Evolutionary conservation across 2,888 invertebrate genomes (phyloP), one percentile per base, ranked within the genome.

Genomic region (Elegia similella): DNA sequence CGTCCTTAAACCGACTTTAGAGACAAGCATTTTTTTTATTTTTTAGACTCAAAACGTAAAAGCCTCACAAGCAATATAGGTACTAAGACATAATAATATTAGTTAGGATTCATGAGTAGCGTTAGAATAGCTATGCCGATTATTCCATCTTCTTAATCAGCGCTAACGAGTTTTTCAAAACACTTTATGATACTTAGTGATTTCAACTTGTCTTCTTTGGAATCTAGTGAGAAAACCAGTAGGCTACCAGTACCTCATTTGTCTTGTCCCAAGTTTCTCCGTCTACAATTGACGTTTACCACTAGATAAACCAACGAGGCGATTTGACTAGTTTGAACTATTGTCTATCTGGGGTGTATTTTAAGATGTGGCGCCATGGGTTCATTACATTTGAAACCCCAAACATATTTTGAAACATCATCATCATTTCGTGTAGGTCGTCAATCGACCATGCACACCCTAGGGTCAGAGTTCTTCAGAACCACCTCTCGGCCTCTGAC

Each of bases 151-250:
- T 38, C 50, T 50, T 38, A 38, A 50, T 50, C 8, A 50, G 50
- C 50, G 10, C 16, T 50, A 34, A 50, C 50, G 34, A 34, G 50
- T 50, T 50, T 34, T 50, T 50, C 8, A 34, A 43, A 55, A 44
- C 44, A 44, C 16, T 44, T 44, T 32, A 55, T 55, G 32, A 32
- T 55, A 55, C 43, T 44, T 43, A 54, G 30, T 34, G 34, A 32
- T 6, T 43, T 34, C 43, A 42, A 43, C 54, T 32, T 44, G 44
- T 44, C 44, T 32, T 0, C 44, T 34, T 55, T 32, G 54, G 54
- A 55, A 55, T 55, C 44, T 55, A 34, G 44, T 44, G 34, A 55
- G 54, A 55, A 55, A 55, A 55, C 54, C 54, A 55, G 54, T 55
- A 55, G 46, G 44, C 34, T 7, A 32, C n/a, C 34, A 55, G 44